These are phyloP conservation scores for Girardinus metallicus DNA, from an alignment of 2,797 vertebrate genomes.

Conservation along the genomic window DNA sequence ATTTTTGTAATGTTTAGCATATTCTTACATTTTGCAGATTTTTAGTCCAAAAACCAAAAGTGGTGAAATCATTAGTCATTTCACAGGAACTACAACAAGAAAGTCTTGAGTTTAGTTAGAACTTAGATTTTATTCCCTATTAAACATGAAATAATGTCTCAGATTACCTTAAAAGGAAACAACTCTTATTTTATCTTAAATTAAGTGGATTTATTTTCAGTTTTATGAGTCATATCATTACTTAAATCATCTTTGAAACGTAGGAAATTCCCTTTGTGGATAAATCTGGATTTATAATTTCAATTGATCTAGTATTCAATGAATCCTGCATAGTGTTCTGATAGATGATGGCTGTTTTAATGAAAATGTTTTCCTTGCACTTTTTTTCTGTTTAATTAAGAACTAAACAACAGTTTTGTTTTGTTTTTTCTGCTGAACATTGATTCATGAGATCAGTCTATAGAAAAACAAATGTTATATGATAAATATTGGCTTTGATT, in stretches of 20 bases:
- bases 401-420: not conserved
- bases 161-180: not conserved
- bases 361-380: not conserved
- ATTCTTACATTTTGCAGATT: not conserved
- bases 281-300: not conserved
- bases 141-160: not conserved
- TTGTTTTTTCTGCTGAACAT: not conserved
- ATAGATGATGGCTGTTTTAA: not conserved
- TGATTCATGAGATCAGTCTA: not conserved
- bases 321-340: not conserved
- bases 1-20: not conserved
- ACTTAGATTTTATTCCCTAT: not conserved
- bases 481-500: not conserved
- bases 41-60: not conserved
- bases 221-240: not conserved
- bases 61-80: not conserved
- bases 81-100: not conserved
- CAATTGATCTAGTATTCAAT: not conserved
- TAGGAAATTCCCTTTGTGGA: not conserved
- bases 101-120: not conserved
- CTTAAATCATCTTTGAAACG: not conserved
- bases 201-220: not conserved
- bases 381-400: not conserved
- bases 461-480: not conserved
- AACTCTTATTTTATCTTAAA: not conserved